phyloP scores from a whole-genome alignment of 2,113 vertebrate genomes.

The Chrysemys picta region DNA sequence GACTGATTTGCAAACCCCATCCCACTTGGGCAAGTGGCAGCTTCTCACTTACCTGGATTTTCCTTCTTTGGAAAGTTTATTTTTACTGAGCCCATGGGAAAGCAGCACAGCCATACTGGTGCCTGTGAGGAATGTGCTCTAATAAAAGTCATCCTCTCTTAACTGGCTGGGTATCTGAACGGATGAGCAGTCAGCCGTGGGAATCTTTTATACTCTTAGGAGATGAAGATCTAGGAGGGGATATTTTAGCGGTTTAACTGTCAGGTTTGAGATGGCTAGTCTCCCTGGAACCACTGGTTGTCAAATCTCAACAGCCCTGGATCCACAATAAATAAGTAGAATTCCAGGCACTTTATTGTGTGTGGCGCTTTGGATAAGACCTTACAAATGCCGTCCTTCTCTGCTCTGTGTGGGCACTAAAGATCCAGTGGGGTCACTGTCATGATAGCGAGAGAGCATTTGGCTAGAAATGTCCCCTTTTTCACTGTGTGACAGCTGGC shows the following conservation, averaged over 20 bases:
- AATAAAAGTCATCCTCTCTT: background rate
- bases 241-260: too few relatives aligned
- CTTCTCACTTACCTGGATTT: too few relatives aligned
- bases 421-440: background rate
- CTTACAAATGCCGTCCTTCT: background rate
- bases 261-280: background rate
- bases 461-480: background rate
- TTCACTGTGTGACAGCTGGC: background rate
- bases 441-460: background rate
- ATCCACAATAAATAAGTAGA: background rate
- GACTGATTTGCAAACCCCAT: too few relatives aligned
- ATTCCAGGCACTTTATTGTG: background rate
- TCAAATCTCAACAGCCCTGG: background rate
- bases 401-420: background rate
- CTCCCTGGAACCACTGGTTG: background rate
- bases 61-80: too few relatives aligned
- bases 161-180: background rate
- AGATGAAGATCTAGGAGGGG: background rate
- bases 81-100: too few relatives aligned
- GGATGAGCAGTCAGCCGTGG: background rate
- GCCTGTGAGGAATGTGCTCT: too few relatives aligned
- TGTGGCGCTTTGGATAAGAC: background rate
- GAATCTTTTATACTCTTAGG: background rate
- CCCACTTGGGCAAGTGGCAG: too few relatives aligned
- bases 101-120: too few relatives aligned